phyloP scores from a whole-genome alignment of 2,797 vertebrate genomes.

The Cheirogaleus major region DNA sequence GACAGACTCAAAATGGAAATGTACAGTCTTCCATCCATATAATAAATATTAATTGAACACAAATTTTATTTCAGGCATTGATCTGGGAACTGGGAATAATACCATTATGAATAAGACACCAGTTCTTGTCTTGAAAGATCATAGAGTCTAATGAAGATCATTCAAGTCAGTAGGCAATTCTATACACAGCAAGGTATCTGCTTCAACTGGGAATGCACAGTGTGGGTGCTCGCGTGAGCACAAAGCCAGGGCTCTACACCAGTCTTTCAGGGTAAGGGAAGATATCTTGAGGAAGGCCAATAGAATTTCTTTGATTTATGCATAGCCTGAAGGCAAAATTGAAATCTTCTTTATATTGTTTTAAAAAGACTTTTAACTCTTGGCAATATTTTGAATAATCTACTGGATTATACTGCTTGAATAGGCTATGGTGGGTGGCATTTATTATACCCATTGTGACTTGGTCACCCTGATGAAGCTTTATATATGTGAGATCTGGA shows the following conservation, averaged over 20 bases:
- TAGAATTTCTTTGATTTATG: not conserved
- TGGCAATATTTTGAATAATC: not conserved
- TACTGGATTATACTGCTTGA: not conserved
- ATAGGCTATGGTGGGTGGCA: not conserved
- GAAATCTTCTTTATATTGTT: not conserved
- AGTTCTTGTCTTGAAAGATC: not conserved
- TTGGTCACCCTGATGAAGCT: not conserved
- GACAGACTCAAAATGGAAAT: not conserved
- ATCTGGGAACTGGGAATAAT: not conserved
- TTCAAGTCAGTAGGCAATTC: not conserved
- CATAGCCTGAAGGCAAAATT: not conserved
- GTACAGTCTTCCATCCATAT: not conserved
- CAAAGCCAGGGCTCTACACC: not conserved
- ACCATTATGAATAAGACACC: not conserved
- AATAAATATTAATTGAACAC: not conserved
- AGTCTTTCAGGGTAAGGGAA: not conserved
- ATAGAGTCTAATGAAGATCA: not conserved
- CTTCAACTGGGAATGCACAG: not conserved
- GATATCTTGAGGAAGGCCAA: not conserved
- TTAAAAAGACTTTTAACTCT: not conserved
- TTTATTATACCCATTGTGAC: not conserved
- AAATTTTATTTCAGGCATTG: not conserved
- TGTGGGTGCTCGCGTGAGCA: not conserved
- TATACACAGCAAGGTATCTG: not conserved
- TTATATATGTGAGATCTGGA: not conserved